Base-by-base conservation (phyloP, 2,797 vertebrate species). In the Tenualosa ilisha region DNA sequence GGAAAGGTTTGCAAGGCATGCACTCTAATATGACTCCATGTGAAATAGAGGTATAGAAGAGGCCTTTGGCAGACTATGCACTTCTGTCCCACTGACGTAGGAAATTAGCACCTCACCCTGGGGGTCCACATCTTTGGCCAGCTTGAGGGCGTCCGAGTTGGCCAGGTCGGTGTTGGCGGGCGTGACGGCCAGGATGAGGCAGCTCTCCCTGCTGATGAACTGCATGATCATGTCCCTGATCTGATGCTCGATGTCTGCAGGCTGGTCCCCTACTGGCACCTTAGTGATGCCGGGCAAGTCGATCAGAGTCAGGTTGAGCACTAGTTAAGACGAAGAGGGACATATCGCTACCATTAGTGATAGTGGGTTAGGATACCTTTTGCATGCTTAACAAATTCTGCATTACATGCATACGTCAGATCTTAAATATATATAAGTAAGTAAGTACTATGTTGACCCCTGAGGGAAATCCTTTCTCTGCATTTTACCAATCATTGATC, bases 211-310 rank as follows among this genome's bases (percentile, higher is more conserved):
- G 93, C 92, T 94, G 92, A 99, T 98, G 93, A 99, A 99, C 94
- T 98, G 97, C 94, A 99, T 94, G 91, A 99, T 98, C 97, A 99
- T 98, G 0, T 99, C 98, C 68, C 94, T 93, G 93, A 99, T 98
- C 96, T 99, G 98, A 89, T 97, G 95, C 93, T 99, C 98, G 0
- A 99, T 99, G 92, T 99, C 98, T 0, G 53, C 95, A 0, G 98
- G 98, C 89, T 99, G 98, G 89, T 99, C 98, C 63, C 98, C 98
- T 0, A 99, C 98, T 1, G 98, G 98, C 81, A 99, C 98, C 93
- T 99, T 99, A 56, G 98, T 99, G 95, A 99, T 99, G 8, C 98
- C 98, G 9, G 98, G 98, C 20, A 99, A 94, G 91, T 99, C 98
- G 9, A 99, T 99, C 91, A 99, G 95, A 0, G 98, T 99, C 94